Evolutionary conservation across 1,140 invertebrate species (phyloP), one percentile per base, ranked within the genome.

Genomic region (Diuraphis noxia): DNA sequence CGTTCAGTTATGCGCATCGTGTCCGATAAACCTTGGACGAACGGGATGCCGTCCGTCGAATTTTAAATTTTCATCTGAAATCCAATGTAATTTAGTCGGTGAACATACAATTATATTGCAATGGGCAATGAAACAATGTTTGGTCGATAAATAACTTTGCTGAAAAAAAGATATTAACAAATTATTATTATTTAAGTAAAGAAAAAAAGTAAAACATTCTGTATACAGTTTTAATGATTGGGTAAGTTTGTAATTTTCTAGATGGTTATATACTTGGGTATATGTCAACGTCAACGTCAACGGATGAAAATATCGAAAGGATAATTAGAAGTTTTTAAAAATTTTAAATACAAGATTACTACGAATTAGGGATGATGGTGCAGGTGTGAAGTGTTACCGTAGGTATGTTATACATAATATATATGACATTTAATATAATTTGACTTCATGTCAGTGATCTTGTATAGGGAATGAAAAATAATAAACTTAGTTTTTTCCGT

Each of bases 1-100:
- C 10, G 84, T 86, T 46, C 43, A 56, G 85, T 40, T 56, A 87
- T 87, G 85, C 85, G 49, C 10, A 36, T 87, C 84, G 84, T 34
- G 84, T 43, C 17, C 21, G 34, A 49, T 86, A 49, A 86, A 86
- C 84, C 84, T 49, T 86, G 46, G 34, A 2, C 21, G 41, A 19
- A 86, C 8, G 23, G 46, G 84, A 86, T 52, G 43, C n/a, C 84
- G 43, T 40, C n/a, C 13, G 38, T 34, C 25, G 81, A 84, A 84
- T 84, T 85, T n/a, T 38, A 43, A 85, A 21, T n/a, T 46, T 43
- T 85, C 46, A 3, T 85, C 56, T 17, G 5, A n/a, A 72, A n/a
- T 34, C 4, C 13, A 72, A 5, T n/a, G 56, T 72, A n/a, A n/a
- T 72, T 72, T n/a, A n/a, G 56, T 63, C 30, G 56, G 56, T 17